Conservation (phyloP, 2,888 invertebrate genomes). For the Miltochrista miniata region DNA sequence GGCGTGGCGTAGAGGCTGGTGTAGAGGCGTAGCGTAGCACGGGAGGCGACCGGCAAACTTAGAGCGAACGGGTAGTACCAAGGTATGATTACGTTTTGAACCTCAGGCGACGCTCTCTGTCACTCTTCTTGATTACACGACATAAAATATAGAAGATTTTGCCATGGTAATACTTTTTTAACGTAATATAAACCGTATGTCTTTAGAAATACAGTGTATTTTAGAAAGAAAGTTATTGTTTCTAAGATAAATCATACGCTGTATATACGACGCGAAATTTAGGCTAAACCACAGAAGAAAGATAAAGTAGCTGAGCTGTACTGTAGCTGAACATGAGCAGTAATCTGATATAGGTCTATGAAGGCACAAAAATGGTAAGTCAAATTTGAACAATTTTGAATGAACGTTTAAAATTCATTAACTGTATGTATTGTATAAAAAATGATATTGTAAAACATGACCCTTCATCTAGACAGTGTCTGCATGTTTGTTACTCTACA, state of each 20-base stretch:
- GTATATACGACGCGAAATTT: constrained; percentile 27
- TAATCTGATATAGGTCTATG: constrained; percentile 18
- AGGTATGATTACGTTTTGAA: constrained; percentile 24
- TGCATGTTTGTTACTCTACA: too few relatives aligned
- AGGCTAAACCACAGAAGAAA: constrained; percentile 34
- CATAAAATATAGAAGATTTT: constrained; percentile 33
- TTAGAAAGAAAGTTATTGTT: background rate
- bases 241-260: constrained; percentile 20
- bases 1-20: too few relatives aligned
- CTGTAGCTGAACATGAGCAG: constrained; percentile 16
- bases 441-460: too few relatives aligned
- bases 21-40: too few relatives aligned
- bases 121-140: constrained; percentile 24
- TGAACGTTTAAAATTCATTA: too few relatives aligned
- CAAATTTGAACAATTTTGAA: background rate
- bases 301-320: constrained; percentile 30
- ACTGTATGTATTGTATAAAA: too few relatives aligned
- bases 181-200: constrained; percentile 10
- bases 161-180: constrained; percentile 1
- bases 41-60: too few relatives aligned
- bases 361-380: background rate
- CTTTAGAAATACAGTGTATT: constrained; percentile 5
- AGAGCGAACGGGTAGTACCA: too few relatives aligned
- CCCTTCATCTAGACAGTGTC: too few relatives aligned
- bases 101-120: constrained; percentile 21